Percentiles rank a stretch among this genome's conserved stretches.
phyloP scores from a whole-genome alignment of 2,113 vertebrate species.

The Clarias magur region DNA sequence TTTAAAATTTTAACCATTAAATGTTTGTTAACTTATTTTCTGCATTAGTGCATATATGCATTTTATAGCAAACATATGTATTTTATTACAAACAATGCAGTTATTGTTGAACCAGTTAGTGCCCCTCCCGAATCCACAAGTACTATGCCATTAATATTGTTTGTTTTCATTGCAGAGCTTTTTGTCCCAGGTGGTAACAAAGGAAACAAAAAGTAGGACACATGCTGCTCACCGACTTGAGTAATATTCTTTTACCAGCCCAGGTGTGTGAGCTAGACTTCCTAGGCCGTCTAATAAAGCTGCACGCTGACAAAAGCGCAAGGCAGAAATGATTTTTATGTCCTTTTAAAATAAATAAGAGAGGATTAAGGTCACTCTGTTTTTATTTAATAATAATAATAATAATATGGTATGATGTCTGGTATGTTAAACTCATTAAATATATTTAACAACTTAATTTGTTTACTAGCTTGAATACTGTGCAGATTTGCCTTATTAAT shows the following conservation, averaged over 20 bases:
- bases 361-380: background rate
- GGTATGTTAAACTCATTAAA: too few relatives aligned
- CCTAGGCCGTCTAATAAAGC: conserved; percentile 1
- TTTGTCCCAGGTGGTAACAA: conserved; percentile 21
- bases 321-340: background rate
- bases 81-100: too few relatives aligned
- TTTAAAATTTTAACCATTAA: too few relatives aligned
- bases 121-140: background rate
- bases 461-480: background rate
- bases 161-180: background rate
- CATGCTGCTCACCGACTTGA: background rate
- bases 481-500: background rate
- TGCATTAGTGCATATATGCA: background rate
- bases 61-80: background rate
- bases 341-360: conserved; percentile 23
- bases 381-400: background rate
- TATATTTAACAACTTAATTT: too few relatives aligned
- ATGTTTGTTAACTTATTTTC: background rate
- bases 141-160: background rate
- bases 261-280: conserved; percentile 26
- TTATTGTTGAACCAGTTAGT: background rate
- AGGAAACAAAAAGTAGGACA: conserved; percentile 32
- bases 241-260: conserved; percentile 23
- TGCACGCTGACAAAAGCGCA: background rate
- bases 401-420: too few relatives aligned